Evolutionary conservation across 2,113 vertebrate species (phyloP), one percentile per base, ranked within the genome.

Genomic region (Hemicordylus capensis): DNA sequence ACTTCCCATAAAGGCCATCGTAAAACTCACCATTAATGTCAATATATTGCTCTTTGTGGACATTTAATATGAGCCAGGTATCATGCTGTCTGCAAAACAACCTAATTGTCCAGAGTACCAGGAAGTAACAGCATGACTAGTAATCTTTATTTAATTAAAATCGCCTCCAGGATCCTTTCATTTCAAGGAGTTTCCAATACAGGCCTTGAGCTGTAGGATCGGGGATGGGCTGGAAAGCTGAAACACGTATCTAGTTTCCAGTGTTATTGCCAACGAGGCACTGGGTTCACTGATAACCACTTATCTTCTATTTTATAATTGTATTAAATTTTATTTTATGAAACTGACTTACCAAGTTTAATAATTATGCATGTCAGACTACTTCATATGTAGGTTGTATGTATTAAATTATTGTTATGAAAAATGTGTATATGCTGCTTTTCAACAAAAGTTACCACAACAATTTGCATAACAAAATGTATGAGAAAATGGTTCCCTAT

Each of bases 61-160:
- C 44, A 3, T 72, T 85, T 88, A 82, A 87, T 66, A 81, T 85
- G 6, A 58, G 20, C 39, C 37, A 79, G 0, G 8, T 28, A 0
- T 0, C 10, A 54, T 67, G 2, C 28, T 80, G 10, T 22, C n/a
- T 61, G 6, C 75, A 51, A 48, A 8, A 87, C 9, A 84, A 84
- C 34, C 48, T 58, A 84, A 4, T 26, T 64, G 48, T 74, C 88
- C 81, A 84, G 70, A 76, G 34, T 20, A 61, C 28, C 0, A 0
- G 67, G 69, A 90, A 59, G 51, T 75, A 83, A 85, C 77, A 84
- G 72, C 28, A 14, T 69, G 48, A 6, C 0, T 66, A 56, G 80
- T 66, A 39, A 39, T 90, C 74, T 34, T 42, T 80, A 89, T 51
- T 82, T 75, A 87, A 83, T 86, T 89, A 89, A 91, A 84, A 63